Evolutionary conservation across 2,113 vertebrate species (phyloP).

Genomic region (Origma solitaria): DNA sequence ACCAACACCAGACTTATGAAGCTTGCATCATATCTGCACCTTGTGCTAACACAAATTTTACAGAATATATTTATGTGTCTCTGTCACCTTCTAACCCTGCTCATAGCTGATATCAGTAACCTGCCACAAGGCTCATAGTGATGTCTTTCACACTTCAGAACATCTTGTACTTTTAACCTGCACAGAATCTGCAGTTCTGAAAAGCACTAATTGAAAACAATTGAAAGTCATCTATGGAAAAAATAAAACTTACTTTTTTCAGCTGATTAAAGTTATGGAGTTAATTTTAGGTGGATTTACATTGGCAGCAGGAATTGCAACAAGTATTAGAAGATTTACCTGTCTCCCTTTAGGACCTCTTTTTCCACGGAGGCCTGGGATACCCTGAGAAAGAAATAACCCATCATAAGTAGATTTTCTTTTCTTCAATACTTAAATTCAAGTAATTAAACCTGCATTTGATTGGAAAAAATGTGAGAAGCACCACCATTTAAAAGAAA

Average conservation of each 20-base stretch:
- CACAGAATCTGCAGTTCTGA: background rate
- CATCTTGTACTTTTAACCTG: background rate
- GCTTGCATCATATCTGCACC: background rate
- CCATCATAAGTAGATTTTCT: background rate
- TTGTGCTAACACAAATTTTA: background rate
- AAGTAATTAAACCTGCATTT: background rate
- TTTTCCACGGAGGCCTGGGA: conserved; percentile 83
- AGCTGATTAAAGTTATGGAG: background rate
- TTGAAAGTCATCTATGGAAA: background rate
- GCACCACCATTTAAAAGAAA: background rate
- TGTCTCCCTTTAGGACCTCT: conserved; percentile 88
- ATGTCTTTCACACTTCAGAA: background rate
- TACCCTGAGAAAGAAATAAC: conserved; percentile 74
- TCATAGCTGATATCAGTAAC: background rate
- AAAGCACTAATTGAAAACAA: background rate
- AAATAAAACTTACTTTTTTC: background rate
- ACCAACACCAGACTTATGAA: background rate
- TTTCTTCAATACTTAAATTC: background rate
- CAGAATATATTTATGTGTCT: background rate
- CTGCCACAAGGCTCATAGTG: background rate
- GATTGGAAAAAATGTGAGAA: background rate
- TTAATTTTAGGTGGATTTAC: background rate
- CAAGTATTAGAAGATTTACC: conserved; percentile 64
- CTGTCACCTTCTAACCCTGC: background rate
- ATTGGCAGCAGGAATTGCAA: background rate